Evolutionary conservation across 2,888 invertebrate genomes (phyloP), one percentile per base, ranked within the genome.

Genomic region (Andrena haemorrhoa): DNA sequence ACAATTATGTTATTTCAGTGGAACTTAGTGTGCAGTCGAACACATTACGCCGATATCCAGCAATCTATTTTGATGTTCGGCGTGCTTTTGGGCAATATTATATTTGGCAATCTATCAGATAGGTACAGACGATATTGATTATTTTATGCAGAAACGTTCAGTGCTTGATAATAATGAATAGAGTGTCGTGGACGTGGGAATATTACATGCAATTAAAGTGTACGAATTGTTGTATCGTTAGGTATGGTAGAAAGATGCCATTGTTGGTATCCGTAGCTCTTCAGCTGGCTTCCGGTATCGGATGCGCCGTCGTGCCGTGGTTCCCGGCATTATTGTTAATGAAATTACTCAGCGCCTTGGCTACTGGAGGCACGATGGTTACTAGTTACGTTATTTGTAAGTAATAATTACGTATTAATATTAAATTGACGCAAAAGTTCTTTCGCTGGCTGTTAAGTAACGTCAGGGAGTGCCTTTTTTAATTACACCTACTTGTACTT

Each of bases 291-390:
- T 95, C 96, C 26, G 98, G 98, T 16, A 95, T 97, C 10, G 95
- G 95, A 0, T 96, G 97, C 26, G 96, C 97, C 0, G 95, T 96
- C 82, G 96, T 97, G 0, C 96, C 97, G 2, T 96, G 96, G 94
- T 96, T 95, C 91, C 92, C 93, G 80, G 91, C 93, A 6, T 97
- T 97, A 90, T 95, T 97, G 8, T 77, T 96, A 0, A 95, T 97
- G 65, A 95, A 97, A 60, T 97, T 97, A 91, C 90, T 97, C 26
- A 95, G 96, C 16, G 97, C 97, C 0, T 95, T 97, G 31, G 97
- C 97, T 10, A 97, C 97, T 1, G 97, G 97, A 63, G 98, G 98
- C 51, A 97, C 97, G 0, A 98, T 98, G 97, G 96, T 97, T 69
- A 97, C 97, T 61, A 94, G 95, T 83, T 95, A 95, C 75, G 95